These are phyloP conservation scores for Spilosoma lubricipeda DNA, from an alignment of 2,888 invertebrate species.

Conservation along the genomic window DNA sequence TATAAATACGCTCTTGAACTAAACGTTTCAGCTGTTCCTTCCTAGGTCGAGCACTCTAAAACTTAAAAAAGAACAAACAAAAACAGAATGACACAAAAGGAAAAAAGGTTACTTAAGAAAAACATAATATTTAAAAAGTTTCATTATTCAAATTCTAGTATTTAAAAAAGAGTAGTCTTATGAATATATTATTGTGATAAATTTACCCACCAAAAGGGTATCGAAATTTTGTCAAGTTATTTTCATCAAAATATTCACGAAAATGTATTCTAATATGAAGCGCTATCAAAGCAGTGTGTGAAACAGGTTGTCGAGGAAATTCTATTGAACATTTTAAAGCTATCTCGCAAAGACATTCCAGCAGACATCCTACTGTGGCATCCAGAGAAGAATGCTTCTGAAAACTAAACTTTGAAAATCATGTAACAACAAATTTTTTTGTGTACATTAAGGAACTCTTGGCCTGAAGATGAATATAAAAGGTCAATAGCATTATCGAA, in stretches of 20 bases:
- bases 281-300: background rate
- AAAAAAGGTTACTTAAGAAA: too few species aligned
- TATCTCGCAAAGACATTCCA: constrained; percentile 36
- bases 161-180: too few species aligned
- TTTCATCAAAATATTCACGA: background rate
- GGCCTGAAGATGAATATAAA: background rate
- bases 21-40: too few species aligned
- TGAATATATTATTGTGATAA: background rate
- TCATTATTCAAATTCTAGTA: background rate
- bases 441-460: background rate
- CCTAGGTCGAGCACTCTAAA: too few species aligned
- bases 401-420: constrained; percentile 33
- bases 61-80: too few species aligned
- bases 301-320: constrained; percentile 1
- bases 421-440: constrained; percentile 2
- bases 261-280: constrained; percentile 7
- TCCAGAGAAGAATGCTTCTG: constrained; percentile 35
- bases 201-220: background rate
- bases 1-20: too few species aligned
- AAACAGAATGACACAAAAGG: too few species aligned
- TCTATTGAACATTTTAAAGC: constrained; percentile 30
- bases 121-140: background rate
- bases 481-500: background rate
- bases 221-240: background rate
- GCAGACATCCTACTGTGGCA: constrained; percentile 20